Conservation (phyloP, 2,797 vertebrate species). For the Alca torda region DNA sequence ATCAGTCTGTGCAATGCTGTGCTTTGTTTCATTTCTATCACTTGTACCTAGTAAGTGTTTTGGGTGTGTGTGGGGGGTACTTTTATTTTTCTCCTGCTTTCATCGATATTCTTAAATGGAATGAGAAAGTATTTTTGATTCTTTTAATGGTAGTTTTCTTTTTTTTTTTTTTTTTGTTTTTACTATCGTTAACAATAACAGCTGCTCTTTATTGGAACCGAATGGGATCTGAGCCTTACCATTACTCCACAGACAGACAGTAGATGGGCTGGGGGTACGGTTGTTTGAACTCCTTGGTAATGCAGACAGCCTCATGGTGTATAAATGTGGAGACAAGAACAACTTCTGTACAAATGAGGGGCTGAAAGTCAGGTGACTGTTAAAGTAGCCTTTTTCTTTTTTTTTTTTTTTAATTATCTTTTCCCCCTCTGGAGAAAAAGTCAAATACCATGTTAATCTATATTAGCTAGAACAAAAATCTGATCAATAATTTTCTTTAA, state of each 20-base stretch:
- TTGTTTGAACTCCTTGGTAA: constrained; percentile 64
- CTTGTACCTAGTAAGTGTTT: constrained; percentile 60
- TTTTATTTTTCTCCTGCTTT: constrained; percentile 49
- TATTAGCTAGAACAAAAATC: not conserved
- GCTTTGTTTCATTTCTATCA: constrained; percentile 80
- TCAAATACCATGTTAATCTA: not conserved
- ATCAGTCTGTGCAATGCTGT: constrained; percentile 74
- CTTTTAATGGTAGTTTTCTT: constrained; percentile 14
- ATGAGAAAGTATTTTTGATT: constrained; percentile 55
- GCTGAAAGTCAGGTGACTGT: constrained; percentile 90
- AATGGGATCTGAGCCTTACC: not conserved
- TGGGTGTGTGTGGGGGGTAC: not conserved
- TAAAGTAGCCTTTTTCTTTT: constrained; percentile 59
- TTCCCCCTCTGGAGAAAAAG: constrained; percentile 35
- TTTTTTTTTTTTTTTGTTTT: not conserved
- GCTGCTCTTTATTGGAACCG: constrained; percentile 41
- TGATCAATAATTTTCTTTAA: not conserved
- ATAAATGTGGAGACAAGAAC: constrained; percentile 65
- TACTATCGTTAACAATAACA: not conserved
- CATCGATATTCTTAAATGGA: constrained; percentile 51
- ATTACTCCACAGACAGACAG: constrained; percentile 17
- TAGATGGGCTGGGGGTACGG: constrained; percentile 44
- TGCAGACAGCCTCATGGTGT: constrained; percentile 76
- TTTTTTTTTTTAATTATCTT: not conserved
- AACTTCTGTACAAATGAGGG: constrained; percentile 82